phyloP scores from a whole-genome alignment of 92 coral and sea anemone species.

The Palythoa heliodiscus region DNA sequence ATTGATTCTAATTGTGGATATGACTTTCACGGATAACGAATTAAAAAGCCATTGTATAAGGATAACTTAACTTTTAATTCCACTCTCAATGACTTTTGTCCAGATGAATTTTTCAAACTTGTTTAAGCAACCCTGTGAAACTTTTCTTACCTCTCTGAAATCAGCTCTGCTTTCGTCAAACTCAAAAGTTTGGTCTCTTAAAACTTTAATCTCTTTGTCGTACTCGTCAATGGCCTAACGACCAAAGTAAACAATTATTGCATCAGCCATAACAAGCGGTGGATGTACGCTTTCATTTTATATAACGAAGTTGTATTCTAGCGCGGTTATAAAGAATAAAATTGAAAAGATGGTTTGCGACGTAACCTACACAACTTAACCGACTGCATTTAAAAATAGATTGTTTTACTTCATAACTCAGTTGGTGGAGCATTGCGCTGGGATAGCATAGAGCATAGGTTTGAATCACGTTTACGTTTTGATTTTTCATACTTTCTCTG shows the following conservation, averaged over 20 bases:
- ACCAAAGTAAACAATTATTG: background rate
- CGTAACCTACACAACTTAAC: too few relatives aligned
- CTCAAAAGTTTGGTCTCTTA: slow-evolving; percentile 32
- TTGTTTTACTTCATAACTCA: too few relatives aligned
- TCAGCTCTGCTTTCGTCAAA: slow-evolving; percentile 32
- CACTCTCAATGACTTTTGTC: background rate
- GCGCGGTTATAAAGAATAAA: background rate
- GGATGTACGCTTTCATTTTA: background rate
- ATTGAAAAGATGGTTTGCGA: too few relatives aligned
- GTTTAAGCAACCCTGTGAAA: background rate
- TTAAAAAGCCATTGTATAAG: background rate
- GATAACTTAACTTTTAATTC: background rate
- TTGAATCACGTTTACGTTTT: too few relatives aligned
- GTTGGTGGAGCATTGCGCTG: too few relatives aligned
- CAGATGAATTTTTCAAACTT: background rate
- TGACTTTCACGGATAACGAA: too few relatives aligned
- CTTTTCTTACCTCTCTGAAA: slow-evolving; percentile 27
- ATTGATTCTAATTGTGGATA: too few relatives aligned
- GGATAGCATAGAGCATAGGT: too few relatives aligned
- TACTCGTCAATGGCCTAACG: slow-evolving; percentile 31
- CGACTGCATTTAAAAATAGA: too few relatives aligned
- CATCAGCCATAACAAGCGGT: background rate
- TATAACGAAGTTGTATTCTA: background rate
- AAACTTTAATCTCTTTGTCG: slow-evolving; percentile 17
- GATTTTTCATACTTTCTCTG: too few relatives aligned